Evolutionary conservation across 2,113 vertebrate species (phyloP), one percentile per base, ranked within the genome.

Genomic region (Lampris incognitus): DNA sequence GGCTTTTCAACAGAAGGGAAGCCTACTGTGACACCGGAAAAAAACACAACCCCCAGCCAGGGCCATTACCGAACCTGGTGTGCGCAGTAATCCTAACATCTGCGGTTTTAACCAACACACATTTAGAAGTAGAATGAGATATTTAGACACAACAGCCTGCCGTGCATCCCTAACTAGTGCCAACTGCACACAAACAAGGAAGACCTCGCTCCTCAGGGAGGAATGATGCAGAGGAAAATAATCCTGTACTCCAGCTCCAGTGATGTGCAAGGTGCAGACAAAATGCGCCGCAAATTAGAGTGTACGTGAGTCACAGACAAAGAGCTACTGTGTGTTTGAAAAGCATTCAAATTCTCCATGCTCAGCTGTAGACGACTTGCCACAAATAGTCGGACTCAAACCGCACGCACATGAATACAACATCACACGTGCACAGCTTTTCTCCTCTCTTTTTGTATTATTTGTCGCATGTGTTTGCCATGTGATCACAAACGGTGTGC

Each of bases 401-500:
- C 51, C 3, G 10, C 38, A 67, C 50, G 44, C 60, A 51, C 46
- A 62, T 9, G 10, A 7, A 8, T 9, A 49, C 46, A 37, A 13
- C 52, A 9, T 1, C 10, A 56, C 38, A 60, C 24, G 49, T 24
- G 48, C 7, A 39, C 57, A 58, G 24, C 24, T 24, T 24, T 24
- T 24, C n/a, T 49, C 52, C 42, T 59, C 57, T 44, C 38, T 74
- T 70, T 50, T 42, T 66, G 11, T 61, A 60, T 49, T 36, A 67
- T 39, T 80, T 84, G 69, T 58, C 50, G 38, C n/a, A 40, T 10
- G 42, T n/a, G 60, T 46, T 24, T 46, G 60, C 60, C 24, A 9
- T 46, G 42, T 63, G 60, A 24, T 63, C 56, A 49, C 42, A 59
- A 24, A 59, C 48, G 9, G 10, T 39, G n/a, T 9, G 48, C 57